phyloP scores from a whole-genome alignment of 2,113 vertebrate species.

The Poeciliopsis occidentalis region DNA sequence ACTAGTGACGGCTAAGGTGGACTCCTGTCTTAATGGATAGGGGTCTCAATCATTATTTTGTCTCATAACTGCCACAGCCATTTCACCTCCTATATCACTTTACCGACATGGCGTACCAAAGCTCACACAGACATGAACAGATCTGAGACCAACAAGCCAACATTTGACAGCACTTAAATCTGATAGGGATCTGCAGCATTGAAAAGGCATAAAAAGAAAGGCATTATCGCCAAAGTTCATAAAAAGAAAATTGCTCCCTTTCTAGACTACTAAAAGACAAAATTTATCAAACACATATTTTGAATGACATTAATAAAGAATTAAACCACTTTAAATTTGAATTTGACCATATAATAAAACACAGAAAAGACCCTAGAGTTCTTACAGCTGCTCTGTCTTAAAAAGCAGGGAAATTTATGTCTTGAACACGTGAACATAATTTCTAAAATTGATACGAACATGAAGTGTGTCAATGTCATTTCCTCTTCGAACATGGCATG shows the following conservation, averaged over 20 bases:
- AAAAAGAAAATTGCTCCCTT: constrained; percentile 44
- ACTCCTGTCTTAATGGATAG: constrained; percentile 49
- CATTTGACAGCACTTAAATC: constrained; percentile 42
- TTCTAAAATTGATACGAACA: not conserved
- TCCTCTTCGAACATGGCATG: no score
- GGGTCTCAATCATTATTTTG: constrained; percentile 51
- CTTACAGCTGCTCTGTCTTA: constrained; percentile 15
- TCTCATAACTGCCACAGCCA: constrained; percentile 42
- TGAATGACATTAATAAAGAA: constrained; percentile 47
- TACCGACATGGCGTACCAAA: constrained; percentile 60
- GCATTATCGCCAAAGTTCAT: constrained; percentile 1
- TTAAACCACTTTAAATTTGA: constrained; percentile 22
- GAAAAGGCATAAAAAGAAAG: not conserved
- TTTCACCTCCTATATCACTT: constrained; percentile 41
- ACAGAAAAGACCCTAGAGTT: constrained; percentile 35
- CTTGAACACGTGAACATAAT: not conserved
- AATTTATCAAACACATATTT: constrained; percentile 45
- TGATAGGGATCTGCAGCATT: constrained; percentile 28
- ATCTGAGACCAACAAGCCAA: constrained; percentile 38
- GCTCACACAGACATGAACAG: constrained; percentile 43
- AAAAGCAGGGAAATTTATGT: not conserved
- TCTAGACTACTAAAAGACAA: constrained; percentile 57
- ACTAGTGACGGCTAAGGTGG: constrained; percentile 74
- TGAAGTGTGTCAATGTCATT: not conserved
- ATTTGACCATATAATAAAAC: constrained; percentile 45